Percentiles rank a stretch among this genome's conserved stretches.
phyloP scores from a whole-genome alignment of 2,888 invertebrate species.

The Mimas tiliae region DNA sequence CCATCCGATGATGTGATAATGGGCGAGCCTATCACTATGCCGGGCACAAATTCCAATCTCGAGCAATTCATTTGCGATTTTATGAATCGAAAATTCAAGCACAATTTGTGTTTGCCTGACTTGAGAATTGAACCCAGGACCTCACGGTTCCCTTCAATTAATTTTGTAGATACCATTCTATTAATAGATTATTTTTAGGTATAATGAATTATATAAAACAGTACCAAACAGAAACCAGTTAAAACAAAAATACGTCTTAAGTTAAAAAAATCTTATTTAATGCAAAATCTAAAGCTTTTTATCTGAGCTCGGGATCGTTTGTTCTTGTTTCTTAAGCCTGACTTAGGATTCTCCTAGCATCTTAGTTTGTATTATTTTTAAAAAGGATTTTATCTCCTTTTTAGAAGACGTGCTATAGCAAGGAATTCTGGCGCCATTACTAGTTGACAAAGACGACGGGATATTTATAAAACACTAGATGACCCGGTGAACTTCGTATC shows the following conservation, averaged over 20 bases:
- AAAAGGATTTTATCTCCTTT: slow-evolving; percentile 14
- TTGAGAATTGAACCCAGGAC: too few species aligned
- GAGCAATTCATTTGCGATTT: too few species aligned
- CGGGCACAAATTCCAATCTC: too few species aligned
- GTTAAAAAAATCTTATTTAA: slow-evolving; percentile 1
- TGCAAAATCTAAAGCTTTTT: slow-evolving; percentile 3
- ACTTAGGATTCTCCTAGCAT: slow-evolving; percentile 9
- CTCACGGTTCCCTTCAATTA: too few species aligned
- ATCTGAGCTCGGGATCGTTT: slow-evolving; percentile 10
- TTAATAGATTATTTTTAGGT: too few species aligned
- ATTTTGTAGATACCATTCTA: too few species aligned
- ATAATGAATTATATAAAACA: background rate
- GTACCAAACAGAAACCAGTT: background rate
- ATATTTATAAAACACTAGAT: background rate
- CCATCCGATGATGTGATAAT: too few species aligned
- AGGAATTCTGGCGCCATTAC: background rate
- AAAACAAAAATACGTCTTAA: background rate
- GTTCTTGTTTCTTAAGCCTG: slow-evolving; percentile 16
- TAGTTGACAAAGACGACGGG: background rate
- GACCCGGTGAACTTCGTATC: too few species aligned
- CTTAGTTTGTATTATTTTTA: slow-evolving; percentile 12
- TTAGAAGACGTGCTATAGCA: slow-evolving; percentile 9
- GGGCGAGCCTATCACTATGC: too few species aligned
- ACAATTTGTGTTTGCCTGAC: too few species aligned
- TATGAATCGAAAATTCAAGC: too few species aligned